Evolutionary conservation across 2,888 invertebrate species (phyloP), one percentile per base, ranked within the genome.

Genomic region (Apamea anceps): DNA sequence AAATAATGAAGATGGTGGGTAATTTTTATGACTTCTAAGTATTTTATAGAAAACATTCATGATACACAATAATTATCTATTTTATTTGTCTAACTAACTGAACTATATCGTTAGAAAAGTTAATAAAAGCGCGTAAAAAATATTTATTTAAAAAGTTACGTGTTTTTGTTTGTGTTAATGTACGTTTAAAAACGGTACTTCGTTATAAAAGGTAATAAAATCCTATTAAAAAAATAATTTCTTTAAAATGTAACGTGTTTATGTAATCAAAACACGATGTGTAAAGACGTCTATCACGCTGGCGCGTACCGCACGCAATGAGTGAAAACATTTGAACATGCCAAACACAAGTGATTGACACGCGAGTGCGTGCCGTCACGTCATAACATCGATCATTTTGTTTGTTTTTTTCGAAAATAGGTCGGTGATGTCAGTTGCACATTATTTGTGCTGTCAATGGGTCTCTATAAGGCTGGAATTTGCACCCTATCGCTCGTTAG

Each of bases 281-380:
- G 54, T 81, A 51, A 42, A 71, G 37, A 81, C 63, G 66, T 67
- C 51, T 67, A 76, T 75, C 54, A 79, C 63, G 75, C 75, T 54
- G 37, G 68, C 54, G 71, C 65, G 48, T 75, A 74, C 37, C 28
- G 7, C 68, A 80, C 57, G 65, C 66, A 18, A 72, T 25, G 37
- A 45, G 28, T 48, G 57, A 63, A 82, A 83, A 73, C 83, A 78
- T 82, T 63, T 76, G 48, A 74, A 76, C 65, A 73, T 75, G 63
- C 76, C 82, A 79, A 85, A 74, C 76, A 28, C 45, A 45, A 70
- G 45, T 72, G 85, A 85, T 71, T 74, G 85, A 82, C 85, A 75
- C 73, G 32, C 67, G 60, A 68, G 60, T 65, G 63, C 71, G 73
- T 72, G 72, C 13, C 72, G 67, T 28, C 54, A 12, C 75, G 75